Evolutionary conservation across 2,888 invertebrate genomes (phyloP), one percentile per base, ranked within the genome.

Genomic region (Trissonchulus latispiculum): DNA sequence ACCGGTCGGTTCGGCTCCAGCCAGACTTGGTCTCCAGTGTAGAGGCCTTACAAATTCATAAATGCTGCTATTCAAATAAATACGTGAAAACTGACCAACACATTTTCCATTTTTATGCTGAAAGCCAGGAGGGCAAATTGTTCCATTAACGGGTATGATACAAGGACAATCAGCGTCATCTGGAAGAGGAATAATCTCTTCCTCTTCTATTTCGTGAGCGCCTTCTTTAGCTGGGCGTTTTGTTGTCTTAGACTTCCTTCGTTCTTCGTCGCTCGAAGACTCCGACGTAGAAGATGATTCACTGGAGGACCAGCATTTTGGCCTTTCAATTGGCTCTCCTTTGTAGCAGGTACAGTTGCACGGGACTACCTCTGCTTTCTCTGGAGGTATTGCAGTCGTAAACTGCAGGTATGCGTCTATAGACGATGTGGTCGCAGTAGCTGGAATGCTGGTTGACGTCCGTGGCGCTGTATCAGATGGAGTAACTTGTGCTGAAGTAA

Each of bases 151-250:
- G 2, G 72, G 72, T 8, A n/a, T 31, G n/a, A 71, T 33, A 36
- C 72, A 71, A 2, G 72, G 72, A 36, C 72, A 71, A 15, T 71
- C 66, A 2, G 66, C 18, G 3, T 71, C 72, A 8, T 15, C n/a
- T n/a, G n/a, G n/a, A n/a, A n/a, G n/a, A n/a, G n/a, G n/a, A n/a
- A n/a, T n/a, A n/a, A n/a, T n/a, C n/a, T n/a, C n/a, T 48, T 48
- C 48, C 8, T 48, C 48, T 8, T 23, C 23, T 8, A 48, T 48
- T 23, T 48, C 48, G n/a, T n/a, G n/a, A 48, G 48, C 48, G 48
- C 48, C 23, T 48, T 48, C 48, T 23, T 23, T 8, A 23, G 48
- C 48, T 8, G 48, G 48, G 8, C 8, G 48, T 8, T 8, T 8
- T 23, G 48, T 48, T 48, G 48, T 48, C 48, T 8, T 8, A 23